phyloP scores from a whole-genome alignment of 2,888 invertebrate genomes.

The Amblyjoppa fuscipennis region DNA sequence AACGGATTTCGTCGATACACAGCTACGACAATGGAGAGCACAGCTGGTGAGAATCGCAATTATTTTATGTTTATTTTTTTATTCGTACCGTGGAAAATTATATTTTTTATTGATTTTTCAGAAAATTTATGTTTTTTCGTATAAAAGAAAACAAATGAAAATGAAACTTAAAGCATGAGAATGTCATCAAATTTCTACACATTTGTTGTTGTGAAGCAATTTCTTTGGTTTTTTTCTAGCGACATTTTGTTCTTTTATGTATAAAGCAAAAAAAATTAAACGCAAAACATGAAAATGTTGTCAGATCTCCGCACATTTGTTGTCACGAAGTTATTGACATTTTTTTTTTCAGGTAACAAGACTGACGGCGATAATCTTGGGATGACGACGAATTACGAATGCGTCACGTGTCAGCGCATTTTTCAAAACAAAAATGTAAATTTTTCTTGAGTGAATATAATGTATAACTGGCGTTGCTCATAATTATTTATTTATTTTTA shows the following conservation, averaged over 20 bases:
- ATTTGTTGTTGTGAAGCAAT: not conserved
- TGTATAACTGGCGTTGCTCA: not conserved
- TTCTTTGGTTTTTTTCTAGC: not conserved
- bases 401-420: conserved; percentile 82
- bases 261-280: not conserved
- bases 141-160: not conserved
- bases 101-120: not conserved
- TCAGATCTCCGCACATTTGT: not conserved
- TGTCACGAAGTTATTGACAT: not conserved
- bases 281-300: not conserved
- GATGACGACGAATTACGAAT: conserved; percentile 81
- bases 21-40: conserved; percentile 4
- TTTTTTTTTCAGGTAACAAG: conserved; percentile 24
- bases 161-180: not conserved
- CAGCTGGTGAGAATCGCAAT: not conserved
- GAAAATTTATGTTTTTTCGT: not conserved
- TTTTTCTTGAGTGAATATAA: not conserved
- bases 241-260: not conserved
- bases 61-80: not conserved
- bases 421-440: conserved; percentile 81
- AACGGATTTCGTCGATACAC: not conserved
- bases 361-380: conserved; percentile 73
- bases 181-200: not conserved
- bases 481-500: not conserved
- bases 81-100: not conserved